Evolutionary conservation across 2,797 vertebrate genomes (phyloP).

Genomic region (Odontamblyopus lacepedii): DNA sequence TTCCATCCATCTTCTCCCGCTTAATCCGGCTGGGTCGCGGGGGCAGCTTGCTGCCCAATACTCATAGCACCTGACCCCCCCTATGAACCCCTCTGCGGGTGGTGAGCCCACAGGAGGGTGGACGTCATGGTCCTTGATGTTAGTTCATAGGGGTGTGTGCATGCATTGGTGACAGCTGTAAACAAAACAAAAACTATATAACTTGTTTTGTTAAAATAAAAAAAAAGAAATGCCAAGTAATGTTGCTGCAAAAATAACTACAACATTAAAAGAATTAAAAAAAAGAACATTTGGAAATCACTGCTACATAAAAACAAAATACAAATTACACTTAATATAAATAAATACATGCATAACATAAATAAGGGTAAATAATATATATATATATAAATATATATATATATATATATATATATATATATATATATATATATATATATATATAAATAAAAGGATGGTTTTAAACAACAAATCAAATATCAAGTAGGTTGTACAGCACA

Average conservation of each 20-base stretch:
- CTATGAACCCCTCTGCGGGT: too few species aligned
- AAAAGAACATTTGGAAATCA: neutral
- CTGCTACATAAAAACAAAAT: neutral
- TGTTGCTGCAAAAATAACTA: neutral
- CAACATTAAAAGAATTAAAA: neutral
- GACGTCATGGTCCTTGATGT: too few species aligned
- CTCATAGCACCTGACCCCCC: too few species aligned
- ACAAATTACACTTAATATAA: conserved; percentile 1
- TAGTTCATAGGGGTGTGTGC: too few species aligned
- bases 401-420: conserved; percentile 2
- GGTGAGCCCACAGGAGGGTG: too few species aligned
- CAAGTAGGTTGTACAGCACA: neutral
- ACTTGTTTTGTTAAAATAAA: too few species aligned
- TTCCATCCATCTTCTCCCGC: too few species aligned
- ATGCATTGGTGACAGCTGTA: too few species aligned
- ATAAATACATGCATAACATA: conserved; percentile 52
- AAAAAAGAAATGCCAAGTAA: too few species aligned
- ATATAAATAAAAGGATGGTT: neutral
- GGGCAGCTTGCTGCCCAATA: too few species aligned
- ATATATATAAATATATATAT: neutral
- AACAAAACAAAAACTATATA: too few species aligned
- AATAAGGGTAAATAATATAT: conserved; percentile 40
- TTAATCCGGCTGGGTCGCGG: too few species aligned
- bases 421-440: conserved; percentile 2
- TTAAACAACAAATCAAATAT: neutral